Evolutionary conservation across 2,113 vertebrate species (phyloP).

Genomic region (Seriola quinqueradiata): DNA sequence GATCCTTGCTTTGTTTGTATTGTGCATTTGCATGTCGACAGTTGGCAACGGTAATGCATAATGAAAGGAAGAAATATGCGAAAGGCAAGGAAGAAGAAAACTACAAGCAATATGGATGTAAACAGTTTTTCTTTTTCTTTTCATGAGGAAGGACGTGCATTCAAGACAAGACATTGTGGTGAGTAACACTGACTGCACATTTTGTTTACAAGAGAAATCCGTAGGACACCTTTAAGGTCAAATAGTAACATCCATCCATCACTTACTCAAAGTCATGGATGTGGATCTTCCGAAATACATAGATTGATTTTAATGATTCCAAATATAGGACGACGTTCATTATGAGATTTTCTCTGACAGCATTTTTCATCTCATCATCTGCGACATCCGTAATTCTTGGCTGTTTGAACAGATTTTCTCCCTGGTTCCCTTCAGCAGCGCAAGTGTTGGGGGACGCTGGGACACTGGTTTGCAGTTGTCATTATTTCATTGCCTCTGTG

Average conservation of each 20-base stretch:
- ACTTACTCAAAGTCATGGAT: not conserved
- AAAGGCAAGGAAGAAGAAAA: not conserved
- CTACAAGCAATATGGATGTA: not conserved
- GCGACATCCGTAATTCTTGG: not conserved
- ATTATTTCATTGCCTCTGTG: not conserved
- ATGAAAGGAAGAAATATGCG: not conserved
- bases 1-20: not conserved
- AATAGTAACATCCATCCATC: too few relatives aligned
- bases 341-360: not conserved
- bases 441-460: not conserved
- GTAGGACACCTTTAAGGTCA: too few relatives aligned
- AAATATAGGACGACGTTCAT: not conserved
- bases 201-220: too few relatives aligned
- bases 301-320: not conserved
- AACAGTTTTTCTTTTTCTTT: not conserved
- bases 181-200: too few relatives aligned
- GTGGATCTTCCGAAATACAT: not conserved
- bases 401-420: not conserved
- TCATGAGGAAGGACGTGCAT: too few relatives aligned
- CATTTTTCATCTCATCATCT: not conserved
- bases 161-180: too few relatives aligned
- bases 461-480: not conserved
- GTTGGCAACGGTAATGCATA: too few relatives aligned
- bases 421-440: not conserved
- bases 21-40: not conserved